A percentile compares a stretch with the other conserved stretches of the same genome.
Conservation (phyloP, 2,888 invertebrate genomes). For the Brachylomia viminalis region DNA sequence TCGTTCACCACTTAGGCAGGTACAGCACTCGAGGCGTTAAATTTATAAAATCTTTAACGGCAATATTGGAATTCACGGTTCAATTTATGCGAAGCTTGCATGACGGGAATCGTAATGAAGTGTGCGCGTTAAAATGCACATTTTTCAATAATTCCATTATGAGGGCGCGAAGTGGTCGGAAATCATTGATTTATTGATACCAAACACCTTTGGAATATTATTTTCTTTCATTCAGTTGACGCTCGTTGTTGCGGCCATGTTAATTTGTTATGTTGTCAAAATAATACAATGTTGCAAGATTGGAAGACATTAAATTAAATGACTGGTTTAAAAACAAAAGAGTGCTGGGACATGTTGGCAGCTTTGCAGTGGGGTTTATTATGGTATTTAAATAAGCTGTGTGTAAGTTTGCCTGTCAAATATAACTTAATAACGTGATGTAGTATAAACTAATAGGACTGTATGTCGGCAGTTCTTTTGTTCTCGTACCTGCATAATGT, state of each 20-base stretch:
- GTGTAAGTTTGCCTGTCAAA: background rate
- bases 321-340: conserved; percentile 31
- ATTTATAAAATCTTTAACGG: conserved; percentile 73
- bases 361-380: conserved; percentile 20
- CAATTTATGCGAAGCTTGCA: conserved; percentile 69
- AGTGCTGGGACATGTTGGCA: background rate
- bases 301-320: conserved; percentile 45
- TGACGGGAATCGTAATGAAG: conserved; percentile 75
- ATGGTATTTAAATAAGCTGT: conserved; percentile 8
- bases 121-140: conserved; percentile 73
- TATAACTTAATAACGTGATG: conserved; percentile 6
- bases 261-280: conserved; percentile 61
- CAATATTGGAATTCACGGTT: conserved; percentile 72
- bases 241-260: conserved; percentile 34
- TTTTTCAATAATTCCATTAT: conserved; percentile 74
- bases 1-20: conserved; percentile 55
- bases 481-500: background rate
- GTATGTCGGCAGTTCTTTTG: conserved; percentile 11
- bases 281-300: conserved; percentile 33
- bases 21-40: conserved; percentile 64
- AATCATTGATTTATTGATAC: conserved; percentile 70
- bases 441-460: conserved; percentile 2
- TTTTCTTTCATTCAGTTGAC: conserved; percentile 53
- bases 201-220: conserved; percentile 62
- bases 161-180: conserved; percentile 62